These are phyloP conservation scores for Oreochromis aureus DNA, from an alignment of 2,113 vertebrate genomes.

Conservation along the genomic window DNA sequence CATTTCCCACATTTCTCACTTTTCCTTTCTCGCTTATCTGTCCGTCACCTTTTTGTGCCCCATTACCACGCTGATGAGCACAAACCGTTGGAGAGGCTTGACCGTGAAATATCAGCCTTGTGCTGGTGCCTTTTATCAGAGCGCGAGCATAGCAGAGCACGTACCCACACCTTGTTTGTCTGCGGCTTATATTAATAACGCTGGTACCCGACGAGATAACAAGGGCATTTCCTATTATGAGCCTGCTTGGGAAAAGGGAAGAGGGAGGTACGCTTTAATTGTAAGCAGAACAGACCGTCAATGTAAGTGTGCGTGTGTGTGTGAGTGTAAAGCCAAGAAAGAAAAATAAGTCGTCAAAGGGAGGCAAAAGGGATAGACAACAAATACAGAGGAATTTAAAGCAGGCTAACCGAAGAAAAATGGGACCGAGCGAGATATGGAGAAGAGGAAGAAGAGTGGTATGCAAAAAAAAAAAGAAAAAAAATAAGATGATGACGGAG, in stretches of 20 bases:
- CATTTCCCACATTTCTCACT: not conserved
- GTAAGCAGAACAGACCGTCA: constrained; percentile 6
- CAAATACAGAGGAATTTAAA: constrained; percentile 10
- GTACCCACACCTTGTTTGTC: constrained; percentile 48
- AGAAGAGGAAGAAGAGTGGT: not conserved
- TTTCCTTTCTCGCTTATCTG: not conserved
- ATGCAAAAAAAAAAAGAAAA: not conserved
- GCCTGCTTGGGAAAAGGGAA: constrained; percentile 51
- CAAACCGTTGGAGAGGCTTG: not conserved
- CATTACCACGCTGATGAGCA: not conserved
- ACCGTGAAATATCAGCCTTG: not conserved
- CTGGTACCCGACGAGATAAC: constrained; percentile 48
- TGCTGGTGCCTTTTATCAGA: not conserved
- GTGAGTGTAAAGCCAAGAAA: not conserved
- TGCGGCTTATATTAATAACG: constrained; percentile 49
- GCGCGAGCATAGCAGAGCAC: not conserved
- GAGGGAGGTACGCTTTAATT: constrained; percentile 51
- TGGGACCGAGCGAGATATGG: not conserved
- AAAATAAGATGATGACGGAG: not conserved
- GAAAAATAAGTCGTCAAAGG: not conserved
- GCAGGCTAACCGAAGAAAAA: not conserved
- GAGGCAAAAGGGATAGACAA: not conserved
- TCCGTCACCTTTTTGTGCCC: not conserved
- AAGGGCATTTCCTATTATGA: constrained; percentile 57
- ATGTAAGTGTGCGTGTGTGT: not conserved